Conservation (phyloP, 2,113 vertebrate genomes). For the Columba livia region DNA sequence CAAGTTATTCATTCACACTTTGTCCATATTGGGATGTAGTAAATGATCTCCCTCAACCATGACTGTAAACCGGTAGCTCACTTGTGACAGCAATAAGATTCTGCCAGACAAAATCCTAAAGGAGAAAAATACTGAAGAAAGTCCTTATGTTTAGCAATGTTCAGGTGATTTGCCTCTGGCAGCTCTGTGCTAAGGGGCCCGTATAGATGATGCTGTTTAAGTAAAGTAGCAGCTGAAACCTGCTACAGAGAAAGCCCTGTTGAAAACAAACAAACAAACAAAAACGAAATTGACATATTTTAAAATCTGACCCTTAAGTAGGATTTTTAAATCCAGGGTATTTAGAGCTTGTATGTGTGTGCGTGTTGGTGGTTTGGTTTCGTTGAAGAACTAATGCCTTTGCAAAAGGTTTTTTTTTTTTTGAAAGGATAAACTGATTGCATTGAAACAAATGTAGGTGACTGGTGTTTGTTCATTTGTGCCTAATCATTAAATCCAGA, state of each 20-base stretch:
- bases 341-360: neutral
- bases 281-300: neutral
- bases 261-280: neutral
- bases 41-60: neutral
- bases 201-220: neutral
- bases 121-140: neutral
- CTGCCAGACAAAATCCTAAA: neutral
- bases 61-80: neutral
- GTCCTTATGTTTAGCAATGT: neutral
- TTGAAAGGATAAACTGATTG: neutral
- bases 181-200: neutral
- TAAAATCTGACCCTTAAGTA: neutral
- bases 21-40: neutral
- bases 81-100: neutral
- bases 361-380: neutral
- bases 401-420: neutral
- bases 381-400: slow-evolving; percentile 22
- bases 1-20: slow-evolving; percentile 18
- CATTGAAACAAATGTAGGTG: neutral
- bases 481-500: neutral
- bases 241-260: neutral
- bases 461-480: slow-evolving; percentile 3
- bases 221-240: neutral
- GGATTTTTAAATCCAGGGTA: slow-evolving; percentile 19
- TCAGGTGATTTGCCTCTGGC: neutral